Evolutionary conservation across 2,888 invertebrate genomes (phyloP), one percentile per base, ranked within the genome.

Genomic region (Leptura quadrifasciata): DNA sequence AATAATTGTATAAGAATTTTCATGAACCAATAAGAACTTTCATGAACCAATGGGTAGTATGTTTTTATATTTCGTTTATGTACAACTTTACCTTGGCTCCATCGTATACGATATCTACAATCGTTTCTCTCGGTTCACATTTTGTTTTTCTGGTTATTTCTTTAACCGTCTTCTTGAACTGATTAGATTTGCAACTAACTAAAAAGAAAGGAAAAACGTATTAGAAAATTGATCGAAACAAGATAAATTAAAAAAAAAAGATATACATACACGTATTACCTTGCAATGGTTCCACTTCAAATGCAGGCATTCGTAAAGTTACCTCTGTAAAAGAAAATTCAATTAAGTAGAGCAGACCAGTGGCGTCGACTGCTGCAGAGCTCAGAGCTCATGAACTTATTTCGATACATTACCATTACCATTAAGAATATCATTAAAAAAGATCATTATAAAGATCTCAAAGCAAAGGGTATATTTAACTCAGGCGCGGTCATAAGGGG

Each of bases 121-220:
- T 78, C 5, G 78, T 78, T n/a, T 75, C 78, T 21, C 75, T 64
- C 2, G 78, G 78, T 55, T 21, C 70, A 54, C 78, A 78, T 68
- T 78, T 78, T 10, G 70, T 75, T 71, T 78, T 75, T 55, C 52
- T 70, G 4, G 73, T 67, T 73, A 78, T 76, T 31, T 75, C 73
- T 67, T 76, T 75, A 15, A 78, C 68, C 9, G 61, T 65, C 15
- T 69, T 75, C n/a, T 21, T 10, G n/a, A 75, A 78, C 63, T 73
- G 67, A 17, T 71, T 67, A 9, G 73, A 17, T 15, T 60, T 54
- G 64, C 78, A 78, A 9, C 5, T 61, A 21, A 73, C 61, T 71
- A 12, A 35, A 60, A 69, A 31, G 39, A 69, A 39, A 27, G 18
- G 20, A 18, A 68, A 68, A 27, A 61, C 58, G 63, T 63, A 20